phyloP scores from a whole-genome alignment of 2,888 invertebrate genomes.

The Brenthis daphne region DNA sequence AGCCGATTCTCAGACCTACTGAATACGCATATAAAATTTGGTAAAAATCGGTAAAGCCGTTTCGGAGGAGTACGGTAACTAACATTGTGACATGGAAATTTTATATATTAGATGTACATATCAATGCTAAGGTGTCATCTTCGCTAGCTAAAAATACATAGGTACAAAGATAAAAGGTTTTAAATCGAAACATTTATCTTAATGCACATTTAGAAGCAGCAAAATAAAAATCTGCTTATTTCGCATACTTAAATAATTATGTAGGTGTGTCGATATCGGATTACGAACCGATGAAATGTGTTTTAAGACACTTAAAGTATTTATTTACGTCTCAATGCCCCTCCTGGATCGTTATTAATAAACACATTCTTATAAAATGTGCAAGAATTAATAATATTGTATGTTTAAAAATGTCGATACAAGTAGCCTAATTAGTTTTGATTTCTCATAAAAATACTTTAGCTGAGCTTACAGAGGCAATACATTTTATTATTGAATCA shows the following conservation, averaged over 20 bases:
- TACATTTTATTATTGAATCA: neutral
- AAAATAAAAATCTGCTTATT: conserved; percentile 43
- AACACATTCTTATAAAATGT: conserved; percentile 33
- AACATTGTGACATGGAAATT: no score
- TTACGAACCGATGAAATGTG: conserved; percentile 34
- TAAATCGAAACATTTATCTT: conserved; percentile 15
- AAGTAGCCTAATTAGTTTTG: conserved; percentile 27
- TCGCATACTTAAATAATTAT: conserved; percentile 42
- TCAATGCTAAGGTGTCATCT: neutral
- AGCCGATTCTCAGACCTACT: no score
- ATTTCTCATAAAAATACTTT: conserved; percentile 21
- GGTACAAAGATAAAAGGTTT: conserved; percentile 6
- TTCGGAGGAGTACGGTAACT: no score
- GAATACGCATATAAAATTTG: no score
- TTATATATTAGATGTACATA: neutral
- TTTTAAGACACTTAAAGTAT: conserved; percentile 48
- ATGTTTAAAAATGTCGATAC: conserved; percentile 18
- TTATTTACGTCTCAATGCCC: conserved; percentile 52
- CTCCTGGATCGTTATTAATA: conserved; percentile 43
- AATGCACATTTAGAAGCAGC: conserved; percentile 26
- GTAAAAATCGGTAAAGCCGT: no score
- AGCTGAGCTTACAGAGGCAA: neutral
- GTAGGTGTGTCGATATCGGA: conserved; percentile 40
- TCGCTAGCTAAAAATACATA: conserved; percentile 8
- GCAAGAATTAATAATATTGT: conserved; percentile 36